These are phyloP conservation scores for Dendrocincla fuliginosa DNA, from an alignment of 2,797 vertebrate genomes.

Conservation along the genomic window DNA sequence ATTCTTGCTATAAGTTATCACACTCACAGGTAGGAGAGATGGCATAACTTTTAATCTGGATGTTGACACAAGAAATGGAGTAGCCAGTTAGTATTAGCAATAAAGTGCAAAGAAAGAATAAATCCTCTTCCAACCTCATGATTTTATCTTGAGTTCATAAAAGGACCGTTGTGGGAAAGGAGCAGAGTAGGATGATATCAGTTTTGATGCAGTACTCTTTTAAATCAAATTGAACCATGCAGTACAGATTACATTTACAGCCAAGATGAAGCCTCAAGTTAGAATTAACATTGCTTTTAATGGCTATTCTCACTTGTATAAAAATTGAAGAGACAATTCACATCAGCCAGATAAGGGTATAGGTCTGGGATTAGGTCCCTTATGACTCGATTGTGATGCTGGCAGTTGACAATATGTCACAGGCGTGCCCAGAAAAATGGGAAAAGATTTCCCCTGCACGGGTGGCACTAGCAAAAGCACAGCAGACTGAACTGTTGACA, in stretches of 20 bases:
- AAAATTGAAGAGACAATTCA: background rate
- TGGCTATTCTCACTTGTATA: background rate
- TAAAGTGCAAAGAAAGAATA: background rate
- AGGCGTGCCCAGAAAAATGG: background rate
- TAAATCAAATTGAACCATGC: background rate
- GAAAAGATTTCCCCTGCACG: rapidly evolving
- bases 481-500: background rate
- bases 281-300: background rate
- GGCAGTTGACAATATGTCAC: rapidly evolving
- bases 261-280: background rate
- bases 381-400: rapidly evolving
- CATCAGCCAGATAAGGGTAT: background rate
- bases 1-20: background rate
- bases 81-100: background rate
- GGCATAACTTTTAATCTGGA: background rate
- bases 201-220: background rate
- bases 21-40: background rate
- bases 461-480: background rate
- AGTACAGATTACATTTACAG: background rate
- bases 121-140: background rate
- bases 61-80: background rate
- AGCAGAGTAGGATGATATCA: rapidly evolving
- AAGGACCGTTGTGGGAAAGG: background rate
- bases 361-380: background rate
- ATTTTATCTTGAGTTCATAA: background rate